A percentile compares a stretch with the other conserved stretches of the same genome.
These are phyloP conservation scores for Drosophila subpulchrella DNA, from an alignment of 1,140 invertebrate genomes.

Conservation along the genomic window DNA sequence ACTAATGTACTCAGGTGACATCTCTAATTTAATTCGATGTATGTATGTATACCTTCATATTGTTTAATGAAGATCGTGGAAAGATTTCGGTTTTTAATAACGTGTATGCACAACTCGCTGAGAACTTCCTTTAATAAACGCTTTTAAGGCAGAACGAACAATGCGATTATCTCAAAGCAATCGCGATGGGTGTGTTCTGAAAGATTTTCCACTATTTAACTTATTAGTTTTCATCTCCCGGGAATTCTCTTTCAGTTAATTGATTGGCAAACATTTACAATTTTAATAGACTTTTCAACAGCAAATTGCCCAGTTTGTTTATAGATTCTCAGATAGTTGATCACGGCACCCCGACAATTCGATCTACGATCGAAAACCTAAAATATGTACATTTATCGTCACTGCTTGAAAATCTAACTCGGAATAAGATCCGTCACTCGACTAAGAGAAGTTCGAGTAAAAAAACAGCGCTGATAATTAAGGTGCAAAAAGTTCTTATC, in stretches of 20 bases:
- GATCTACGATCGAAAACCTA: conserved; percentile 25
- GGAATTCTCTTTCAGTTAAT: conserved; percentile 1
- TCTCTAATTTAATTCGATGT: too few relatives aligned
- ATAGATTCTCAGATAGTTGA: conserved; percentile 44
- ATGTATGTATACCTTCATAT: too few relatives aligned
- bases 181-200: background rate
- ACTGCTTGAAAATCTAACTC: conserved; percentile 20
- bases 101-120: too few relatives aligned
- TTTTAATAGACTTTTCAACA: conserved; percentile 25
- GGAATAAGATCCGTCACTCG: conserved; percentile 25
- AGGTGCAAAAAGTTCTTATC: conserved; percentile 15
- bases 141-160: background rate
- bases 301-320: conserved; percentile 32
- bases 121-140: background rate
- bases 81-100: too few relatives aligned
- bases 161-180: background rate
- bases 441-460: conserved; percentile 11
- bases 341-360: conserved; percentile 29
- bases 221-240: background rate
- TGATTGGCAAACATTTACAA: conserved; percentile 26
- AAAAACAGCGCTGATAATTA: conserved; percentile 1
- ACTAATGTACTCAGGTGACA: too few relatives aligned
- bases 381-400: conserved; percentile 4
- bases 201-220: background rate
- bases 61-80: too few relatives aligned